Evolutionary conservation across 2,888 invertebrate species (phyloP).

Genomic region (Drosophila subquinaria): DNA sequence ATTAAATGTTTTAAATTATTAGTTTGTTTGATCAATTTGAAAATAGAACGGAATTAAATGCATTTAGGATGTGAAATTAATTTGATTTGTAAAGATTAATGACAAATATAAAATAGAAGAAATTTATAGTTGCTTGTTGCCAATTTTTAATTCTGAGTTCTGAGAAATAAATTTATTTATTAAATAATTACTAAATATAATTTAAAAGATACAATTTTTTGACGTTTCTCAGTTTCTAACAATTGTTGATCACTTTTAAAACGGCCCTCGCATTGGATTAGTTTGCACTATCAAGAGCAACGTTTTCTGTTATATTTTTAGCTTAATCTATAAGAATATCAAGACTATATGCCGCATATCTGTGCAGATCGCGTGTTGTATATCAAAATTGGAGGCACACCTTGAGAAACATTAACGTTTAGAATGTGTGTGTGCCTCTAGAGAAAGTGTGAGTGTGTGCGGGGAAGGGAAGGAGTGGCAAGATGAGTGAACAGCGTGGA

Average conservation of each 20-base stretch:
- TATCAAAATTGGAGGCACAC: constrained; percentile 28
- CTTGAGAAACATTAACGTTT: constrained; percentile 21
- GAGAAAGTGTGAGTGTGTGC: constrained; percentile 26
- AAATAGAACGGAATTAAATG: background rate
- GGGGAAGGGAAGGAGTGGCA: background rate
- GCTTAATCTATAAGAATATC: constrained; percentile 47
- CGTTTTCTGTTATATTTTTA: constrained; percentile 59
- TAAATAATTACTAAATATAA: background rate
- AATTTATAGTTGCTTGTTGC: too few relatives aligned
- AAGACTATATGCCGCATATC: constrained; percentile 59
- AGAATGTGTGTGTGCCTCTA: constrained; percentile 13
- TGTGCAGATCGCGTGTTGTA: constrained; percentile 58
- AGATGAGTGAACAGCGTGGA: constrained; percentile 29
- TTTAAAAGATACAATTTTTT: too few relatives aligned
- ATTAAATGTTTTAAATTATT: constrained; percentile 4
- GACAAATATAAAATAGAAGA: too few relatives aligned
- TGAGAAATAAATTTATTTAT: too few relatives aligned
- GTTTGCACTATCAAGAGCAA: constrained; percentile 54
- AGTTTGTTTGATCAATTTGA: constrained; percentile 8
- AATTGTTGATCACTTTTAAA: constrained; percentile 1
- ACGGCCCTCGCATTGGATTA: constrained; percentile 38
- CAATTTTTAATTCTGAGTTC: too few relatives aligned
- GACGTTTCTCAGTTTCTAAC: too few relatives aligned
- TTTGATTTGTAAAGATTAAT: too few relatives aligned
- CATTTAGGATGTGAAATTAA: background rate